Evolutionary conservation across 2,113 vertebrate species (phyloP).

Genomic region (Pimephales promelas): DNA sequence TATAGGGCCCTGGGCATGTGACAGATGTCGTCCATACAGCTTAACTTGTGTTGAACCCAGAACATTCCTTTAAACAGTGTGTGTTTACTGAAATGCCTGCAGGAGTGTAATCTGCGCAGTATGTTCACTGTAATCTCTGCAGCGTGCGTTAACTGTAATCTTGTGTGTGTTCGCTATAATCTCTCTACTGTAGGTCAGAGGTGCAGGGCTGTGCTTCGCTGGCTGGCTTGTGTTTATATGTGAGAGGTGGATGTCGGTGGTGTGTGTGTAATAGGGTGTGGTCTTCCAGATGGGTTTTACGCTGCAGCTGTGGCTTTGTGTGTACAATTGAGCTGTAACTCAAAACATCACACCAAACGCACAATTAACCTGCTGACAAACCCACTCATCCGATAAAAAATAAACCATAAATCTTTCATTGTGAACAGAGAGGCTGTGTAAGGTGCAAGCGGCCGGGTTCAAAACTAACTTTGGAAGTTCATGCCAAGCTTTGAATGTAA

Average conservation of each 20-base stretch:
- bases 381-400: background rate
- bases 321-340: background rate
- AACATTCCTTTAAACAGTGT: slow-evolving; percentile 7
- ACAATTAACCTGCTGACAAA: background rate
- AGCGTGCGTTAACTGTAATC: slow-evolving; percentile 37
- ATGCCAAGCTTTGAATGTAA: slow-evolving; percentile 7
- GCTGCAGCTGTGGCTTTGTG: background rate
- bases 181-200: slow-evolving; percentile 22
- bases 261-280: slow-evolving; percentile 11
- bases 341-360: background rate
- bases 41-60: slow-evolving; percentile 13
- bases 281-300: slow-evolving; percentile 9
- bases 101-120: slow-evolving; percentile 23
- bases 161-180: background rate
- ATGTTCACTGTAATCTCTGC: slow-evolving; percentile 26
- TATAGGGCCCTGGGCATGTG: too few relatives aligned
- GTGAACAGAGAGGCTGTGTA: background rate
- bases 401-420: slow-evolving; percentile 18
- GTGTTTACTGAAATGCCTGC: slow-evolving; percentile 23
- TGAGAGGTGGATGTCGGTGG: background rate
- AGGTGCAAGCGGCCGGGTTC: slow-evolving; percentile 6
- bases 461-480: slow-evolving; percentile 3
- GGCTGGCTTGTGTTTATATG: background rate
- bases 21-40: background rate
- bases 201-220: background rate